Evolutionary conservation across 2,113 vertebrate species (phyloP).

Genomic region (Rhinopomastus cyanomelas): DNA sequence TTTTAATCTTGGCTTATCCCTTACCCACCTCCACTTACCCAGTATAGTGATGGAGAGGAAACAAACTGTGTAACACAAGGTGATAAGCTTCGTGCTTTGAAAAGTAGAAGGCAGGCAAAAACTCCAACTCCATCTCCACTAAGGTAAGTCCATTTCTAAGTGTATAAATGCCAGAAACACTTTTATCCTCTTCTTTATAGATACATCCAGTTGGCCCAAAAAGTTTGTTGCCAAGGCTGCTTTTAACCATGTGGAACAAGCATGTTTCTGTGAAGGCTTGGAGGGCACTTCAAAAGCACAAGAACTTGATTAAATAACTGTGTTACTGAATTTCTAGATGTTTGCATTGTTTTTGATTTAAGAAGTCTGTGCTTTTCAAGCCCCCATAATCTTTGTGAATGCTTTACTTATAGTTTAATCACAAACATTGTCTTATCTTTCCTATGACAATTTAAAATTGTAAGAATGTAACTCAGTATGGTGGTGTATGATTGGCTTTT

Average conservation of each 20-base stretch:
- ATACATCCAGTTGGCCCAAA: too few relatives aligned
- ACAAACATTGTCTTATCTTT: too few relatives aligned
- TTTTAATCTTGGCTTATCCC: conserved; percentile 9
- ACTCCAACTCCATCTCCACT: conserved; percentile 75
- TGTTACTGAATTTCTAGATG: not conserved
- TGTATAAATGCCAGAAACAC: not conserved
- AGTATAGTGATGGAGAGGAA: conserved; percentile 93
- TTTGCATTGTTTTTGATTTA: not conserved
- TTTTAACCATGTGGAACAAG: not conserved
- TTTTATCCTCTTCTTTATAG: not conserved
- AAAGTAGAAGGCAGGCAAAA: conserved; percentile 89
- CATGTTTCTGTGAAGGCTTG: not conserved
- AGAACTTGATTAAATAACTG: not conserved
- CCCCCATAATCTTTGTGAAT: not conserved
- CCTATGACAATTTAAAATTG: too few relatives aligned
- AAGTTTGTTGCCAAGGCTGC: not conserved
- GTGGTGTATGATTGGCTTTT: not conserved
- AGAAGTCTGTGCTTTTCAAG: not conserved
- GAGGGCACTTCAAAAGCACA: not conserved
- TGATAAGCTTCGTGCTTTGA: conserved; percentile 91
- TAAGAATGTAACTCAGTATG: too few relatives aligned
- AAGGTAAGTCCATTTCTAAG: conserved; percentile 83
- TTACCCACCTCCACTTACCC: not conserved
- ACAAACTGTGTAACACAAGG: conserved; percentile 87
- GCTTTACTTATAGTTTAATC: not conserved